These are phyloP conservation scores for Sebastes dallii DNA, from an alignment of 2,797 vertebrate species.

Conservation along the genomic window DNA sequence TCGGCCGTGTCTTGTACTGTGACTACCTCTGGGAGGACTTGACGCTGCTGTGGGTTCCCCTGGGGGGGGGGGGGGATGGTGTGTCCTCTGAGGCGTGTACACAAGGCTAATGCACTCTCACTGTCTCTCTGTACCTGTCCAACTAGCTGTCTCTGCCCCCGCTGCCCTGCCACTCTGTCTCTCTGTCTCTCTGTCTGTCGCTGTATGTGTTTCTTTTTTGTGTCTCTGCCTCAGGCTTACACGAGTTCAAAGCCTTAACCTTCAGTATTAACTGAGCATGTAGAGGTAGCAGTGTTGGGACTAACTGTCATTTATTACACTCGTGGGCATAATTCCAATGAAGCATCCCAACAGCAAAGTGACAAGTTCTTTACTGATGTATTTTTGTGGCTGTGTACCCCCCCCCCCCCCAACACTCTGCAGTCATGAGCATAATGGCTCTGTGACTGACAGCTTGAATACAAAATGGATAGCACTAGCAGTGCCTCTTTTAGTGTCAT, in stretches of 20 bases:
- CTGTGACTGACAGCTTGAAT: conserved; percentile 57
- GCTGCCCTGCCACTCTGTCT: neutral
- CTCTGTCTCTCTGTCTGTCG: conserved; percentile 14
- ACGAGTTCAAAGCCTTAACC: conserved; percentile 22
- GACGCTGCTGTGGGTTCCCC: conserved; percentile 32
- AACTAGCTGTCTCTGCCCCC: conserved; percentile 24
- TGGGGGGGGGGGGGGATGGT: neutral
- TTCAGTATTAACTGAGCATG: conserved; percentile 7
- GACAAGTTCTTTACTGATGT: conserved; percentile 42
- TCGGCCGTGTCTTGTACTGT: conserved; percentile 31
- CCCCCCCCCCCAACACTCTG: conserved; percentile 13
- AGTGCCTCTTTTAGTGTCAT: conserved; percentile 22
- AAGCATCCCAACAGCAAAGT: conserved; percentile 30
- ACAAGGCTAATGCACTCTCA: conserved; percentile 64
- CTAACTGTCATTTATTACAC: conserved; percentile 45
- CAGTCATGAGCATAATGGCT: conserved; percentile 47
- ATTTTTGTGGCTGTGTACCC: conserved; percentile 28
- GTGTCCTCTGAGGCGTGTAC: conserved; percentile 64
- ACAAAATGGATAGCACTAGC: conserved; percentile 50
- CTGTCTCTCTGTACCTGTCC: conserved; percentile 51
- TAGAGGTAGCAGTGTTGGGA: conserved; percentile 17
- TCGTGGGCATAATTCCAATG: conserved; percentile 34
- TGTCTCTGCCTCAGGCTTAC: conserved; percentile 14
- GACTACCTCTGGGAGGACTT: conserved; percentile 45
- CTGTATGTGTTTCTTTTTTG: neutral